These are phyloP conservation scores for Lethocerus indicus DNA, from an alignment of 1,140 invertebrate genomes.

Conservation along the genomic window DNA sequence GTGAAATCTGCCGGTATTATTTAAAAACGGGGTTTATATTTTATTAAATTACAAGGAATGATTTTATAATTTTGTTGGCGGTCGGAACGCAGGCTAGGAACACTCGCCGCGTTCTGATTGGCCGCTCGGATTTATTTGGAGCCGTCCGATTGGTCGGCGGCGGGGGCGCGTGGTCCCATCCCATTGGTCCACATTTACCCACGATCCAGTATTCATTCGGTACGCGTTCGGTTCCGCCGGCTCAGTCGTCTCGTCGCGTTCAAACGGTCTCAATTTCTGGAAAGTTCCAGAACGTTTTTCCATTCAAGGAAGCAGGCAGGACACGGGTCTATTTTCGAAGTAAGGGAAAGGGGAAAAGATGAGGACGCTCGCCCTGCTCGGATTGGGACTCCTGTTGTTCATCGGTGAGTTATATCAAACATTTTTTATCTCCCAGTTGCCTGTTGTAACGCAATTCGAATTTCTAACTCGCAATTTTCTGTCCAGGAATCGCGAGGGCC, in stretches of 20 bases:
- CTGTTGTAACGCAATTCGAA: not conserved
- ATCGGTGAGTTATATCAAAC: constrained; percentile 27
- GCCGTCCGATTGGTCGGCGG: constrained; percentile 1
- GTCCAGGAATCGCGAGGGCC: constrained; percentile 24
- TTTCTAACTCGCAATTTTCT: constrained; percentile 14
- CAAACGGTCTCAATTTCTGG: no score
- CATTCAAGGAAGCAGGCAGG: no score
- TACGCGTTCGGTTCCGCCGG: constrained; percentile 1
- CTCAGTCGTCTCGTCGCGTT: not conserved
- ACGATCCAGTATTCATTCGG: constrained; percentile 4
- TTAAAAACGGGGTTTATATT: no score
- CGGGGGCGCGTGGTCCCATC: constrained; percentile 18
- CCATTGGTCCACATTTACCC: constrained; percentile 19
- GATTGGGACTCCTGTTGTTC: constrained; percentile 30
- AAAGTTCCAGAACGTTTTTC: no score
- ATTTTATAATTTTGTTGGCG: no score
- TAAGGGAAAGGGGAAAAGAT: constrained; percentile 21
- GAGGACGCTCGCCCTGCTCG: constrained; percentile 32
- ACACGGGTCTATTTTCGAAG: not conserved
- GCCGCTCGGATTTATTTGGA: constrained; percentile 1
- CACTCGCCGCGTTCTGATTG: constrained; percentile 1
- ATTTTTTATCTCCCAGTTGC: constrained; percentile 1
- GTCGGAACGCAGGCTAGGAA: no score
- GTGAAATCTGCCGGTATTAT: no score
- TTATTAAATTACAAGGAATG: no score